Evolutionary conservation across 2,888 invertebrate species (phyloP), one percentile per base, ranked within the genome.

Genomic region (Hydropsyche betteni): DNA sequence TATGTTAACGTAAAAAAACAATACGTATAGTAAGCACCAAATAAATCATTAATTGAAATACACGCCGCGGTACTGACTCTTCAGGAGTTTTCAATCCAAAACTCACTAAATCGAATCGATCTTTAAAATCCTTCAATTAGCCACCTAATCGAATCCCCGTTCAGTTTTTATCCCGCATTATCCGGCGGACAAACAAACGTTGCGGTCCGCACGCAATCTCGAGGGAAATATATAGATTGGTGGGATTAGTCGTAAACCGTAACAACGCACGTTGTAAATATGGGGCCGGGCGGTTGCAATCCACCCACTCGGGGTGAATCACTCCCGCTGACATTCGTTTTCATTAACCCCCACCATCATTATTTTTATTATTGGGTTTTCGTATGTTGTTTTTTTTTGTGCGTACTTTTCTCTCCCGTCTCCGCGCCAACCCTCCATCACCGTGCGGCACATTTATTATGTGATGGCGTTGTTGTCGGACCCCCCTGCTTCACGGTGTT

Each of bases 251-350:
- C 58, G 58, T 16, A 14, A n/a, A 64, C 64, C 64, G 61, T 61
- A 61, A 61, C 61, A 61, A 33, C 64, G 64, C 64, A 4, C 34
- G 36, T 64, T 64, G 36, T 36, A 55, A 44, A 44, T 44, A 44
- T 10, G 24, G 24, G 24, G 10, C 55, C 69, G 58, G 74, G 58
- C 36, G 38, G 34, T 50, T 61, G 14, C 50, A 55, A 50, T 16
- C 53, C 5, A 12, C 55, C 58, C 52, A 24, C 38, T 51, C 69
- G 8, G 36, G 74, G 73, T 77, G 77, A 77, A 68, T 75, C 75
- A 75, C 77, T 77, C 75, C 68, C 73, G 34, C 75, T 74, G 74
- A 77, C 75, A 77, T 77, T 77, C 75, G 71, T 77, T 77, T 77
- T 77, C 77, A 77, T 77, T 77, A 77, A 75, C 75, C 75, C 74